Conservation (phyloP, 2,113 vertebrate genomes). For the Spilogale gracilis region DNA sequence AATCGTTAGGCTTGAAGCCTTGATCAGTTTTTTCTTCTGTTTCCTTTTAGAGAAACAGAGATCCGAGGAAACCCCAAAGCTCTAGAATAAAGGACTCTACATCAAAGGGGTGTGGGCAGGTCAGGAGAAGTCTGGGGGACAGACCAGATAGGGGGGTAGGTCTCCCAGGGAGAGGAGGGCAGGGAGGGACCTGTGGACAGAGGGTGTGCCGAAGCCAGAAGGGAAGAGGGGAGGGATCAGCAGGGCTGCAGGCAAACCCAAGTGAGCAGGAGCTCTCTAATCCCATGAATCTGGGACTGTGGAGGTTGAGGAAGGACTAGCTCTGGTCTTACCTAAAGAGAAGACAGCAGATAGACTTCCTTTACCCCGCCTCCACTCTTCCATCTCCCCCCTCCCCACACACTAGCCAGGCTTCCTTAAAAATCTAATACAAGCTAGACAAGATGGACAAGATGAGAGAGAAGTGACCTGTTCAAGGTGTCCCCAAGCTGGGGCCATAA, state of each 20-base stretch:
- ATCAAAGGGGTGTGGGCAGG: neutral
- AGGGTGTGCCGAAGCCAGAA: neutral
- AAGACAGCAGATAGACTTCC: fast-evolving
- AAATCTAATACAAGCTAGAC: neutral
- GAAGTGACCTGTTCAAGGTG: neutral
- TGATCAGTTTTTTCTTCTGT: neutral
- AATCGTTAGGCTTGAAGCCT: constrained; percentile 47
- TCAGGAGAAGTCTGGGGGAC: neutral
- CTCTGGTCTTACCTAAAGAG: neutral
- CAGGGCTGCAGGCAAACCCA: neutral
- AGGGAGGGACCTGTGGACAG: neutral
- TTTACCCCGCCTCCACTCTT: neutral
- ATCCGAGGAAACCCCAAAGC: constrained; percentile 19
- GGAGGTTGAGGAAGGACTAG: neutral
- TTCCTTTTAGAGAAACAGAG: constrained; percentile 23
- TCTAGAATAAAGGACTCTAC: neutral
- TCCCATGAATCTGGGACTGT: neutral
- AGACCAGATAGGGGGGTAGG: neutral
- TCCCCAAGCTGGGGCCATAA: fast-evolving
- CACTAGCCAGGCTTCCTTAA: neutral
- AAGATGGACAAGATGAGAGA: neutral
- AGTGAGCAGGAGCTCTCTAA: neutral
- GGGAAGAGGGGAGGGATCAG: neutral
- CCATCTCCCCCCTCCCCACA: neutral
- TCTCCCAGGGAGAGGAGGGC: neutral